Percentiles rank a stretch among this genome's conserved stretches.
phyloP scores from a whole-genome alignment of 92 coral and sea anemone genomes.

The Parazoanthus swiftii region DNA sequence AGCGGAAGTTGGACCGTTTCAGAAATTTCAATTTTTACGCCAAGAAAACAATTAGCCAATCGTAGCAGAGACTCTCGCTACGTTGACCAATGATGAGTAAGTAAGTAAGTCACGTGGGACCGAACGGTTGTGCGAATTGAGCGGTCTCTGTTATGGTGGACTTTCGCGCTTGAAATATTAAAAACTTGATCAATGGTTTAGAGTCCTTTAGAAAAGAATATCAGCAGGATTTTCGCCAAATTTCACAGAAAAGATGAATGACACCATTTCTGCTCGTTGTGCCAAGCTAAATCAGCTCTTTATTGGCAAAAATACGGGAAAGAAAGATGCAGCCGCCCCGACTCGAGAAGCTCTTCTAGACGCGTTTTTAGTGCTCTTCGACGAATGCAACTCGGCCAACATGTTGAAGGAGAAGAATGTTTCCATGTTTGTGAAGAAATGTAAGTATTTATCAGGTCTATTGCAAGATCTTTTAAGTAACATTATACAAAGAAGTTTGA shows the following conservation, averaged over 20 bases:
- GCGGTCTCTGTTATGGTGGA: no score
- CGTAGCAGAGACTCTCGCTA: neutral
- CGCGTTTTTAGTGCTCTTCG: constrained; percentile 88
- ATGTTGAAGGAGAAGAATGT: constrained; percentile 89
- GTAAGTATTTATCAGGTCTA: constrained; percentile 57
- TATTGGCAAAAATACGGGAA: constrained; percentile 74
- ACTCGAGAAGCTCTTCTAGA: constrained; percentile 90
- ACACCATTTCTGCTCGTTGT: constrained; percentile 80
- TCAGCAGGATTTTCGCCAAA: neutral
- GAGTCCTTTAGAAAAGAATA: neutral
- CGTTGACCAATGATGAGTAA: constrained; percentile 17
- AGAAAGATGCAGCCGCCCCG: constrained; percentile 51
- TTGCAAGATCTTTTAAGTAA: neutral
- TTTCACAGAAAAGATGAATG: constrained; percentile 50
- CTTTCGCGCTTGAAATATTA: neutral
- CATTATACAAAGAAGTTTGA: neutral
- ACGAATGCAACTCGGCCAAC: constrained; percentile 81
- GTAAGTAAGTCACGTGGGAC: constrained; percentile 23
- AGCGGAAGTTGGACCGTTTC: no score
- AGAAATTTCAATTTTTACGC: constrained; percentile 39
- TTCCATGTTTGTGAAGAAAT: constrained; percentile 82
- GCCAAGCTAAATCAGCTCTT: constrained; percentile 81
- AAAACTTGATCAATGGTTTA: neutral
- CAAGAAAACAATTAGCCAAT: constrained; percentile 24
- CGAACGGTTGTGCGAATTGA: constrained; percentile 27